Conservation (phyloP, 35 echinoderm and acorn worm genomes). For the Heliocidaris tuberculata region DNA sequence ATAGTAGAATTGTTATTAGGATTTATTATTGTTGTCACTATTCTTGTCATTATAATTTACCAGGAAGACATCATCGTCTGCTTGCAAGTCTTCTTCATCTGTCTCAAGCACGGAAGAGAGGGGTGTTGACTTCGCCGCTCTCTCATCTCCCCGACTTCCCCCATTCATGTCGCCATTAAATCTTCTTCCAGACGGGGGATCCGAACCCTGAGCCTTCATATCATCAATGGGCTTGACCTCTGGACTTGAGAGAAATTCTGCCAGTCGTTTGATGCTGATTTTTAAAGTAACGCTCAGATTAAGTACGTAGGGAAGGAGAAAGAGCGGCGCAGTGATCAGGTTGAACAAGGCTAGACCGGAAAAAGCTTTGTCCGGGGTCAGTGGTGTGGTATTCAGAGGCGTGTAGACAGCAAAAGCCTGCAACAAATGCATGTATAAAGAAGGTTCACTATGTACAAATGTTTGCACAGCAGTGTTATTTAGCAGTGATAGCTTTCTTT, state of each 20-base stretch:
- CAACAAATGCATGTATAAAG: not conserved
- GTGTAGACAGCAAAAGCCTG: slow-evolving; percentile 73
- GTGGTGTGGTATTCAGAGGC: slow-evolving; percentile 14
- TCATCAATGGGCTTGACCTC: slow-evolving; percentile 47
- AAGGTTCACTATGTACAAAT: not conserved
- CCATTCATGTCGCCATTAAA: not conserved
- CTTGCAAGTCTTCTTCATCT: not conserved
- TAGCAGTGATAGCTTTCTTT: not conserved
- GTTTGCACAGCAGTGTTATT: not conserved
- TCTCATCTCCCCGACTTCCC: not conserved
- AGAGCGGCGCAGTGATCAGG: slow-evolving; percentile 51
- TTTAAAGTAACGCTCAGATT: slow-evolving; percentile 48
- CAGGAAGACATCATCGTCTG: not conserved
- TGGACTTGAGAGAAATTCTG: slow-evolving; percentile 41
- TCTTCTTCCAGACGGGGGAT: not conserved
- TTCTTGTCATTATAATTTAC: not conserved
- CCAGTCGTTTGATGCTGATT: slow-evolving; percentile 56
- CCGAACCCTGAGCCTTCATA: not conserved
- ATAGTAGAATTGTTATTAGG: too few relatives aligned
- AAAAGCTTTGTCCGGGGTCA: slow-evolving; percentile 67
- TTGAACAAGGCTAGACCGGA: slow-evolving; percentile 68
- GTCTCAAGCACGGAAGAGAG: not conserved
- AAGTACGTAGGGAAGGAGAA: slow-evolving; percentile 51
- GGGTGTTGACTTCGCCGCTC: not conserved
- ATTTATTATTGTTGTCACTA: not conserved